Evolutionary conservation across 2,888 invertebrate species (phyloP).

Genomic region (Hirtodrosophila cameraria): DNA sequence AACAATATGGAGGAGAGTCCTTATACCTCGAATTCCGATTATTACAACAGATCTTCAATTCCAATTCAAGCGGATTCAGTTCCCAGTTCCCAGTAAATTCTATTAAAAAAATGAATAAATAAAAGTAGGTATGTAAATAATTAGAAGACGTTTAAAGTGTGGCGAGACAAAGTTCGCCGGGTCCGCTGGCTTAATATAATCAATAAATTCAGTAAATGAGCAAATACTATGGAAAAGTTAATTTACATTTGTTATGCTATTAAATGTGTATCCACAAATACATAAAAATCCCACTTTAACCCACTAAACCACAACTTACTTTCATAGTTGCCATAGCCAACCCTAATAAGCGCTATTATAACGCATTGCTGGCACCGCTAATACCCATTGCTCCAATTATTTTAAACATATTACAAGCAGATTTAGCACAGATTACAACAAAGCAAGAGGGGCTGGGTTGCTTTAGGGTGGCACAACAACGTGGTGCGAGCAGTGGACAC

Average conservation of each 20-base stretch:
- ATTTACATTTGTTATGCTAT: conserved; percentile 50
- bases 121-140: no score
- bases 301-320: conserved; percentile 17
- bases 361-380: conserved; percentile 56
- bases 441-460: conserved; percentile 4
- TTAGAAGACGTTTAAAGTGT: no score
- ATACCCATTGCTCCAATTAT: conserved; percentile 69
- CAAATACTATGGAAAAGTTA: conserved; percentile 9
- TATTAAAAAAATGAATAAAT: no score
- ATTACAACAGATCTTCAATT: no score
- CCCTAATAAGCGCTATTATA: conserved; percentile 58
- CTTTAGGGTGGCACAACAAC: conserved; percentile 5
- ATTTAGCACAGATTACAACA: conserved; percentile 67
- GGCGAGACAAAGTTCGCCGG: no score
- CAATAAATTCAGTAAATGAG: no score
- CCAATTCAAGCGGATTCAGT: no score
- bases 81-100: no score
- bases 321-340: conserved; percentile 22
- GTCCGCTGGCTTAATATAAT: no score
- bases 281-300: conserved; percentile 11
- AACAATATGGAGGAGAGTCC: no score
- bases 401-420: conserved; percentile 75
- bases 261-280: conserved; percentile 14
- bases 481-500: conserved; percentile 36
- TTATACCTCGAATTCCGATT: no score